phyloP scores from a whole-genome alignment of 2,113 vertebrate species.

The Trematocara nigrifrons region DNA sequence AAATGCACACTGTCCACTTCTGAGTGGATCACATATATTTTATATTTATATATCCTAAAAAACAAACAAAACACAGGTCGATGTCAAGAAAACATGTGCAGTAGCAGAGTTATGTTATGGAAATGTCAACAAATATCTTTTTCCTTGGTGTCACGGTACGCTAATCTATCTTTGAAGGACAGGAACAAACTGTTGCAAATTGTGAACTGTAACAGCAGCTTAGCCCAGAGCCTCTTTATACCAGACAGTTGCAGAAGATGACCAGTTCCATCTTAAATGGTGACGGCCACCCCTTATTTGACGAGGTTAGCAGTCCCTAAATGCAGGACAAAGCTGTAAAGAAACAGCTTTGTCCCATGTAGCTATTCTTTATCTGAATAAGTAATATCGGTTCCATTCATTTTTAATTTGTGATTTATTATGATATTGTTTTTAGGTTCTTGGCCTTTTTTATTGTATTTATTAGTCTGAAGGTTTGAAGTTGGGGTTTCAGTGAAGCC shows the following conservation, averaged over 20 bases:
- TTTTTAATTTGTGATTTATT: not conserved
- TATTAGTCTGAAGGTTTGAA: not conserved
- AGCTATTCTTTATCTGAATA: not conserved
- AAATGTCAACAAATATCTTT: not conserved
- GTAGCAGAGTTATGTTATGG: not conserved
- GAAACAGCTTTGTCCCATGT: not conserved
- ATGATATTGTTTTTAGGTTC: not conserved
- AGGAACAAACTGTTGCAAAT: not conserved
- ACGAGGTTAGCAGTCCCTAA: not conserved
- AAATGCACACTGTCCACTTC: not conserved
- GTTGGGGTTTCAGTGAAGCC: not conserved
- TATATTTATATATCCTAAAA: not conserved
- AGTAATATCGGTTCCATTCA: not conserved
- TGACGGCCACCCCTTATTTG: not conserved
- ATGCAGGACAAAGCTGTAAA: not conserved
- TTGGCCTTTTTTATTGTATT: not conserved
- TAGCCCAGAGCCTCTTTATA: not conserved
- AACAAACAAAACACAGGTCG: not conserved
- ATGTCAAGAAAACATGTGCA: not conserved
- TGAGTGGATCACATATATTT: not conserved
- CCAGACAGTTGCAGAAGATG: not conserved
- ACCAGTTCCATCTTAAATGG: not conserved
- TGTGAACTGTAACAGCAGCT: not conserved
- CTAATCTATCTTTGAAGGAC: not conserved
- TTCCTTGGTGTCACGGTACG: not conserved